These are phyloP conservation scores for Ataeniobius toweri DNA, from an alignment of 2,797 vertebrate species.

Conservation along the genomic window DNA sequence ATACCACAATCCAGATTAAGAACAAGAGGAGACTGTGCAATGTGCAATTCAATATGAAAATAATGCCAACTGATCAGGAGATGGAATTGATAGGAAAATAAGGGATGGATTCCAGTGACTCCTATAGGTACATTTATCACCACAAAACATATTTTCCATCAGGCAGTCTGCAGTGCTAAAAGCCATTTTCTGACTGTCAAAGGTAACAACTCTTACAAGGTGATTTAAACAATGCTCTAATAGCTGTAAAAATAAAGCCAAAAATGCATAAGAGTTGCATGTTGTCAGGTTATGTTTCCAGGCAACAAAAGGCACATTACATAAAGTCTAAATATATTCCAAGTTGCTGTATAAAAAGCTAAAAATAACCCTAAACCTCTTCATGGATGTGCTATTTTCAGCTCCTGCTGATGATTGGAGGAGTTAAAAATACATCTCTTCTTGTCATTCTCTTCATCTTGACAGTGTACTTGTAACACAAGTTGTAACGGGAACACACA, in stretches of 20 bases:
- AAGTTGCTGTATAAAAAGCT: constrained; percentile 36
- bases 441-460: constrained; percentile 16
- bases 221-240: constrained; percentile 23
- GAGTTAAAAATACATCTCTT: constrained; percentile 55
- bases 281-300: constrained; percentile 64
- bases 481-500: constrained; percentile 46
- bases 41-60: constrained; percentile 32
- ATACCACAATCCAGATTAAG: too few species aligned
- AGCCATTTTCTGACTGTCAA: background rate
- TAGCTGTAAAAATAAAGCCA: constrained; percentile 42
- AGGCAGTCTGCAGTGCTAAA: constrained; percentile 7
- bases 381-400: constrained; percentile 52
- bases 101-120: constrained; percentile 15
- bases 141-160: constrained; percentile 11
- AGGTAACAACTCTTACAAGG: constrained; percentile 6
- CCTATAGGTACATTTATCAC: constrained; percentile 45
- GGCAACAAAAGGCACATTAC: constrained; percentile 68
- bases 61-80: constrained; percentile 8
- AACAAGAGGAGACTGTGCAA: background rate
- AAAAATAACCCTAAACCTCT: constrained; percentile 57
- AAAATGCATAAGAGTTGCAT: constrained; percentile 14
- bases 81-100: constrained; percentile 45
- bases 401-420: constrained; percentile 27
- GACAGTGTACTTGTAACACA: constrained; percentile 33
- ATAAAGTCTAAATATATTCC: constrained; percentile 71